A percentile compares a stretch with the other conserved stretches of the same genome.
Conservation (phyloP, 2,797 vertebrate species). For the Cetoscarus ocellatus region DNA sequence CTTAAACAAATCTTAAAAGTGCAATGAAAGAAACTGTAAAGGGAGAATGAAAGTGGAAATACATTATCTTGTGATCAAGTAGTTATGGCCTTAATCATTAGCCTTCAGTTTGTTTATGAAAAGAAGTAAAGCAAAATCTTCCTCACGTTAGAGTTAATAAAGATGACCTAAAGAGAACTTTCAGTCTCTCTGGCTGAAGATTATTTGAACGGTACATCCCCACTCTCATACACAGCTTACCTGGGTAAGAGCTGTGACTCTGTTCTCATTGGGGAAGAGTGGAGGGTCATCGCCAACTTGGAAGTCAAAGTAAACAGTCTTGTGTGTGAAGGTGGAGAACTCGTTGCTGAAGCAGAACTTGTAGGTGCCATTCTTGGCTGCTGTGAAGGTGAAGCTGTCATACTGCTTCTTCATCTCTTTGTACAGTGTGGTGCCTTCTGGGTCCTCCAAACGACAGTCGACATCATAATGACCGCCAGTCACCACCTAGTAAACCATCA, state of each 20-base stretch:
- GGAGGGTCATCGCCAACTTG: conserved; percentile 98
- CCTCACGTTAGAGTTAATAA: background rate
- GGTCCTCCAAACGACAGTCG: conserved; percentile 96
- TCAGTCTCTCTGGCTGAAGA: background rate
- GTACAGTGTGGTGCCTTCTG: conserved; percentile 92
- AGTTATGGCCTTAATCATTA: no score
- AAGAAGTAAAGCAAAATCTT: no score
- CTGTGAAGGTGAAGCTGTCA: conserved; percentile 97
- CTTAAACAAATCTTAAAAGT: background rate
- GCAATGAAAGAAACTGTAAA: background rate
- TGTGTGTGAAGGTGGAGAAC: conserved; percentile 99
- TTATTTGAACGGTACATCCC: background rate
- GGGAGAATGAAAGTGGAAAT: background rate
- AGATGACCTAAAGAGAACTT: background rate
- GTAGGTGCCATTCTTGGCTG: conserved; percentile 93
- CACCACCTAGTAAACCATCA: conserved; percentile 88
- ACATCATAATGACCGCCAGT: conserved; percentile 99
- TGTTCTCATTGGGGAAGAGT: conserved; percentile 97
- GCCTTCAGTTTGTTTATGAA: no score
- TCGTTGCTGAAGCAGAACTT: conserved; percentile 99
- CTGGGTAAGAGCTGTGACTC: conserved; percentile 97
- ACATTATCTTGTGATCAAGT: background rate
- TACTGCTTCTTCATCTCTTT: conserved; percentile 99
- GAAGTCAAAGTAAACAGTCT: conserved; percentile 99
- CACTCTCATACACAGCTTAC: conserved; percentile 73